Evolutionary conservation across 2,888 invertebrate species (phyloP).

Genomic region (Pycnomerus fuliginosus): DNA sequence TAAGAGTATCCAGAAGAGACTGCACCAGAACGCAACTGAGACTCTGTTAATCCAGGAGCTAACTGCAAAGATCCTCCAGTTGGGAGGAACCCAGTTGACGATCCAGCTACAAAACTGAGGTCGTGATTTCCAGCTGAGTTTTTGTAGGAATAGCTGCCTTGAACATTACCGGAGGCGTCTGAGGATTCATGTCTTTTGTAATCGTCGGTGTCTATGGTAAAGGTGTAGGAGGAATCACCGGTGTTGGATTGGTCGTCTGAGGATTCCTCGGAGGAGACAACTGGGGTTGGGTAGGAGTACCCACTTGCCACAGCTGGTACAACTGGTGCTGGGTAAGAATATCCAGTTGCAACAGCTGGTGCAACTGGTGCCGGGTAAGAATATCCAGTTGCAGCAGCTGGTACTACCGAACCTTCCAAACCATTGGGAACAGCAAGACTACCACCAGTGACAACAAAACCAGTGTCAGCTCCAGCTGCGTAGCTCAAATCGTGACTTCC

Average conservation of each 20-base stretch:
- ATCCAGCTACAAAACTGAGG: conserved; percentile 34
- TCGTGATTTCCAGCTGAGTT: conserved; percentile 33
- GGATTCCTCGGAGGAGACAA: neutral
- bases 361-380: neutral
- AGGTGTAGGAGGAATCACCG: conserved; percentile 42
- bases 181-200: conserved; percentile 37
- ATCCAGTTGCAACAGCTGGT: neutral
- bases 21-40: neutral
- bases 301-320: neutral
- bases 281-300: neutral
- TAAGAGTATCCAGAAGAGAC: neutral
- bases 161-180: conserved; percentile 36
- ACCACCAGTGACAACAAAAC: conserved; percentile 45
- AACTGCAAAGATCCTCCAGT: conserved; percentile 46
- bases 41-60: conserved; percentile 27
- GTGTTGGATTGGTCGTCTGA: conserved; percentile 21
- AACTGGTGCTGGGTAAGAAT: neutral
- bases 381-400: neutral
- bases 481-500: conserved; percentile 34
- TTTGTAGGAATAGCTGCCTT: conserved; percentile 37
- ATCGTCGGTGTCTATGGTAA: conserved; percentile 35
- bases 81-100: conserved; percentile 37
- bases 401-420: conserved; percentile 3
- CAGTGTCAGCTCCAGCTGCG: conserved; percentile 33
- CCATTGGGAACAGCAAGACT: conserved; percentile 41